A percentile compares a stretch with the other conserved stretches of the same genome.
phyloP scores from a whole-genome alignment of 2,113 vertebrate species.

The Ameiurus melas region DNA sequence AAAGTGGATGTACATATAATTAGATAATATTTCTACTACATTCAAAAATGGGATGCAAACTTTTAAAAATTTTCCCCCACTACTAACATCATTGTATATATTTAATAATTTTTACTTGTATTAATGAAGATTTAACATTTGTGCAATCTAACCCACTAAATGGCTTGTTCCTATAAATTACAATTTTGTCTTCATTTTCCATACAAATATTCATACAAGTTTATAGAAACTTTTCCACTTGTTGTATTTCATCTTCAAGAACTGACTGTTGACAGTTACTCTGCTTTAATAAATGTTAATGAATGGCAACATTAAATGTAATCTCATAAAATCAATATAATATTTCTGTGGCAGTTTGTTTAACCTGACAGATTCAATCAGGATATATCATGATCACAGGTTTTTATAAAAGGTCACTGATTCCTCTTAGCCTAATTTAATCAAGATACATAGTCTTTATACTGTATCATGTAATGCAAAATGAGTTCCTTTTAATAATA shows the following conservation, averaged over 20 bases:
- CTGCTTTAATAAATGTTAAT: slow-evolving; percentile 52
- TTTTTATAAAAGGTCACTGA: neutral
- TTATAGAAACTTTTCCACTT: neutral
- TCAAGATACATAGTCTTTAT: neutral
- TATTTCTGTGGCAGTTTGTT: slow-evolving; percentile 49
- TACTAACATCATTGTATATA: neutral
- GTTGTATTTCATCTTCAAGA: neutral
- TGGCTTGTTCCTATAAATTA: neutral
- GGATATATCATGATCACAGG: neutral
- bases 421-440: neutral
- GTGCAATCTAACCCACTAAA: neutral
- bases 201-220: neutral
- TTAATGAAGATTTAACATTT: neutral
- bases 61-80: neutral
- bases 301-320: slow-evolving; percentile 49
- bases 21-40: neutral
- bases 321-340: slow-evolving; percentile 55
- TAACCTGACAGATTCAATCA: slow-evolving; percentile 8
- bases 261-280: slow-evolving; percentile 7
- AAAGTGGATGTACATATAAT: neutral
- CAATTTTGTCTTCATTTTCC: neutral
- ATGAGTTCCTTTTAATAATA: neutral
- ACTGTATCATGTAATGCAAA: neutral
- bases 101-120: neutral
- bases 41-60: neutral